Conservation (phyloP, 2,888 invertebrate species). For the Drymonia ruficornis region DNA sequence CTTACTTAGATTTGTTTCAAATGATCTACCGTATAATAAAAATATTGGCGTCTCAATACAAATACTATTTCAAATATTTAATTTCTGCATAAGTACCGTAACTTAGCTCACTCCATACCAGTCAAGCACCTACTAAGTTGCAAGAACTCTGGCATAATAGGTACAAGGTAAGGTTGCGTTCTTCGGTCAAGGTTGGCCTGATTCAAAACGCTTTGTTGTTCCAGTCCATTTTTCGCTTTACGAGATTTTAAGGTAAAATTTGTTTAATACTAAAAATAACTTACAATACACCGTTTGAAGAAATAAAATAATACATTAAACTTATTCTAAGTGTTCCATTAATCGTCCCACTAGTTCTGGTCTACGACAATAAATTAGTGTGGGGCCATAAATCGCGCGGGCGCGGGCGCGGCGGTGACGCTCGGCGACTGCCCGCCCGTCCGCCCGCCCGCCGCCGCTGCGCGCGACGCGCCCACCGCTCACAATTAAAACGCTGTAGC, state of each 20-base stretch:
- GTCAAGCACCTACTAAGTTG: too few relatives aligned
- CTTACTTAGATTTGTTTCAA: not conserved
- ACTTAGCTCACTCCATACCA: too few relatives aligned
- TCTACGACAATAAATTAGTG: conserved; percentile 65
- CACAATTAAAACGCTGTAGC: conserved; percentile 31
- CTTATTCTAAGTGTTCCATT: conserved; percentile 62
- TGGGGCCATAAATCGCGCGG: conserved; percentile 66
- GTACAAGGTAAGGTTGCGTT: too few relatives aligned
- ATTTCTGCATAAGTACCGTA: too few relatives aligned
- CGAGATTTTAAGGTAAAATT: conserved; percentile 12
- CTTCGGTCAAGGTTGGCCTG: too few relatives aligned
- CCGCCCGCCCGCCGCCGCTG: conserved; percentile 51
- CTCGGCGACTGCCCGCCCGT: conserved; percentile 47
- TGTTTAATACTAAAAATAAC: conserved; percentile 33
- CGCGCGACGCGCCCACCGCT: conserved; percentile 22
- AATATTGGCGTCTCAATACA: too few relatives aligned
- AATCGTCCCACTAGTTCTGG: conserved; percentile 52
- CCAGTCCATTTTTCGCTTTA: not conserved
- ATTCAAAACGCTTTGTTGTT: too few relatives aligned
- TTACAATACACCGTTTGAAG: too few relatives aligned
- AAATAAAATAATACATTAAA: conserved; percentile 51
- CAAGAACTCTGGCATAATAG: too few relatives aligned
- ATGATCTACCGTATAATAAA: too few relatives aligned
- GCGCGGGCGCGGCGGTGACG: conserved; percentile 58
- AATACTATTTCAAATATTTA: too few relatives aligned